Percentiles rank a stretch among this genome's conserved stretches.
phyloP scores from a whole-genome alignment of 2,888 invertebrate genomes.

The Metalampra italica region DNA sequence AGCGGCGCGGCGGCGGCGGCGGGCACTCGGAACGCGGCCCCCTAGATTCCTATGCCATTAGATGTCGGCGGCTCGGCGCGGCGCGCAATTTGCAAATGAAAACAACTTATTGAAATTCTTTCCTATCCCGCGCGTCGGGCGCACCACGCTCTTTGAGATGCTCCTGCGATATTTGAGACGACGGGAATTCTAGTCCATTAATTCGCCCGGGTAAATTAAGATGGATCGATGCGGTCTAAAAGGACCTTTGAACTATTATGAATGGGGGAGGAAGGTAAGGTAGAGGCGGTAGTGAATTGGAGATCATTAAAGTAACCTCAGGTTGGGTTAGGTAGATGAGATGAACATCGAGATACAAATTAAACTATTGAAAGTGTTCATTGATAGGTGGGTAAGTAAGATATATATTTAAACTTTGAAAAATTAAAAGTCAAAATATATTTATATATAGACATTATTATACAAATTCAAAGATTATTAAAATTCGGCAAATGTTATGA shows the following conservation, averaged over 20 bases:
- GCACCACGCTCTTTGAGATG: slow-evolving; percentile 32
- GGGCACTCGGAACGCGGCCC: slow-evolving; percentile 49
- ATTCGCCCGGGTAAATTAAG: slow-evolving; percentile 18
- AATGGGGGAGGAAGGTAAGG: background rate
- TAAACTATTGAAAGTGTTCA: background rate
- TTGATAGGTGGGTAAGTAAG: background rate
- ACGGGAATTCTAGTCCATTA: slow-evolving; percentile 31
- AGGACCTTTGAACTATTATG: slow-evolving; percentile 5
- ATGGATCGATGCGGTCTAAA: slow-evolving; percentile 8
- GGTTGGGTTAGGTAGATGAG: background rate
- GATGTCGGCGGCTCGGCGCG: slow-evolving; percentile 64
- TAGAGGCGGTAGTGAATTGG: no score
- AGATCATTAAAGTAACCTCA: no score
- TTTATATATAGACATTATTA: no score
- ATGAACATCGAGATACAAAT: background rate
- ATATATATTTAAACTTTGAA: background rate
- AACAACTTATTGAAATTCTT: slow-evolving; percentile 79
- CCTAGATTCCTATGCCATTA: slow-evolving; percentile 72
- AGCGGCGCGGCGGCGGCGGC: no score
- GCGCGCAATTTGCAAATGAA: slow-evolving; percentile 77
- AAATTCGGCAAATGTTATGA: no score
- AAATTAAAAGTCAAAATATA: no score
- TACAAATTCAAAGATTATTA: no score
- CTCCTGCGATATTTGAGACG: slow-evolving; percentile 49
- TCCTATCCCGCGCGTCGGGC: slow-evolving; percentile 47